Base-by-base conservation (phyloP, 2,797 vertebrate species). In the Australoheros facetus region DNA sequence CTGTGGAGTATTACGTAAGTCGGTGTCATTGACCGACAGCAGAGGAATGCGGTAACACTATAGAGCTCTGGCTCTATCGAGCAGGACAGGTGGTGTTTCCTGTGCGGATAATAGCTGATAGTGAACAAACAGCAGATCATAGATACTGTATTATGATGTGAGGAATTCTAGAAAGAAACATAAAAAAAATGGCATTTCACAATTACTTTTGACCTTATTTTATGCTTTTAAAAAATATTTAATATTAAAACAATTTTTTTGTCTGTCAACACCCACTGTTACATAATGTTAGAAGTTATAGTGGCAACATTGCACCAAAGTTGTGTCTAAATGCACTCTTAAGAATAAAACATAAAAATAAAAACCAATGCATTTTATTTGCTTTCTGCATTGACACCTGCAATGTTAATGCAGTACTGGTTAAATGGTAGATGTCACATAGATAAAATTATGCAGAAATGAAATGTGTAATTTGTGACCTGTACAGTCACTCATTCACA, bases 21-120 rank as follows among this genome's bases (percentile, higher is more conserved):
- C 7, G 7, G 14, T 14, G 30, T 81, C 57, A 37, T 0, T 80
- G 80, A 87, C 66, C 78, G 77, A 74, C 56, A 72, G 42, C 39
- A 32, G 60, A 75, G 32, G 16, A 6, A 42, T 60, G 56, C 58
- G 16, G 34, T 3, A 72, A 54, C 69, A 19, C 53, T 26, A 26
- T 26, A 26, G 26, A 26, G 26, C 26, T 26, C 26, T 26, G 26
- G 26, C 26, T 26, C 26, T 26, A 26, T 11, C 42, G 23, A 37
- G 60, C 58, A 37, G 66, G 77, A 30, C 60, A 62, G 69, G 28
- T 23, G 4, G 19, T 37, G 54, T 42, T 83, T 88, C 62, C 75
- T 84, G 21, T 42, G 7, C 42, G 70, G 70, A 84, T 85, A 85
- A 37, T 56, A 79, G 71, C 72, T 77, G 81, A 83, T 66, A 39